phyloP scores from a whole-genome alignment of 2,888 invertebrate genomes.

The Helicoverpa assulta region DNA sequence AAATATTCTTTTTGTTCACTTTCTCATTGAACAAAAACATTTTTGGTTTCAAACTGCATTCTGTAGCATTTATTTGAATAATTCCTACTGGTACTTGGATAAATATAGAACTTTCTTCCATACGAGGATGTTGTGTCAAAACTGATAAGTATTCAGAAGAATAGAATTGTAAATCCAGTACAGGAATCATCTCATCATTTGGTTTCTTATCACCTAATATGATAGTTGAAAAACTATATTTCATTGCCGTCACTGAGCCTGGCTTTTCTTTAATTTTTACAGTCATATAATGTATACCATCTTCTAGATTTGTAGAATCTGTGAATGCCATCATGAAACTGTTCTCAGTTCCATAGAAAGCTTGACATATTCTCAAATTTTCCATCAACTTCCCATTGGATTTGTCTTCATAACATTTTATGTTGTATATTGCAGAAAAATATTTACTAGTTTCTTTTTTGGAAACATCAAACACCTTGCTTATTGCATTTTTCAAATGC shows the following conservation, averaged over 20 bases:
- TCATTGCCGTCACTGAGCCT: conserved; percentile 85
- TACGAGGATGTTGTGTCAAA: conserved; percentile 90
- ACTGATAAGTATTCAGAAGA: conserved; percentile 93
- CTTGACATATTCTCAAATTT: conserved; percentile 85
- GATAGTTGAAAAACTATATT: conserved; percentile 88
- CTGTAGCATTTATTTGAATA: conserved; percentile 82
- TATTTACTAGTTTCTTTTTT: conserved; percentile 91
- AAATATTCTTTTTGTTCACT: conserved; percentile 87
- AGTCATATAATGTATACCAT: conserved; percentile 88
- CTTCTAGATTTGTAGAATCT: conserved; percentile 77
- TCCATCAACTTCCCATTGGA: conserved; percentile 67
- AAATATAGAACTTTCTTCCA: conserved; percentile 84
- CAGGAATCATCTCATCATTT: conserved; percentile 79
- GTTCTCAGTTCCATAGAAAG: conserved; percentile 85
- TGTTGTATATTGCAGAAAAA: conserved; percentile 89
- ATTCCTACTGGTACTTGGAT: conserved; percentile 86
- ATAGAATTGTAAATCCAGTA: conserved; percentile 94
- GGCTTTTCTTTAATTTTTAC: conserved; percentile 82
- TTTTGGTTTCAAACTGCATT: conserved; percentile 81
- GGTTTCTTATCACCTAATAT: conserved; percentile 76
- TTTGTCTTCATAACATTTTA: conserved; percentile 86
- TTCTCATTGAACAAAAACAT: conserved; percentile 83
- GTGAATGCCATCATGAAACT: conserved; percentile 88
- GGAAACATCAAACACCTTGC: conserved; percentile 92
- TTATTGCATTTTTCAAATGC: conserved; percentile 91